These are phyloP conservation scores for Harpagoxenus sublaevis DNA, from an alignment of 2,888 invertebrate genomes.

Conservation along the genomic window DNA sequence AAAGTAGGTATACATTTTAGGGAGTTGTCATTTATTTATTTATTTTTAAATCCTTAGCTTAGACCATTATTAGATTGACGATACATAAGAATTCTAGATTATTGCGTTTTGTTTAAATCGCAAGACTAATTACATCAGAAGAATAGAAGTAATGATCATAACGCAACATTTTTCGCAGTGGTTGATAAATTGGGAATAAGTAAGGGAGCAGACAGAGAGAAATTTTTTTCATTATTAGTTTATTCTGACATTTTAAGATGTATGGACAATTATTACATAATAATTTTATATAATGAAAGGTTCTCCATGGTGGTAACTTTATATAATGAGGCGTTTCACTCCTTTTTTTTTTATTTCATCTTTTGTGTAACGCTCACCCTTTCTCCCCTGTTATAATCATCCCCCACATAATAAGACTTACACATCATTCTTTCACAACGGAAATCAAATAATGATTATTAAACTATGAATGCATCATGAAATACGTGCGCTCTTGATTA, in stretches of 20 bases:
- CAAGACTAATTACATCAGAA: background rate
- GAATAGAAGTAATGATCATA: background rate
- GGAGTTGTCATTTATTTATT: background rate
- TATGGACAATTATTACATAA: slow-evolving; percentile 86
- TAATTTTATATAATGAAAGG: slow-evolving; percentile 85
- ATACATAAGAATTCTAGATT: background rate
- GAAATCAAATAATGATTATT: slow-evolving; percentile 75
- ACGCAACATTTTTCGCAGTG: background rate
- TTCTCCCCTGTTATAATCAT: slow-evolving; percentile 35
- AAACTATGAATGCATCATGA: slow-evolving; percentile 83
- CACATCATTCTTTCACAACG: slow-evolving; percentile 79
- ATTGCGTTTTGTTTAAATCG: background rate
- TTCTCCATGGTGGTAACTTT: slow-evolving; percentile 79
- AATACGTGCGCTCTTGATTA: slow-evolving; percentile 82
- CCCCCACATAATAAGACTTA: slow-evolving; percentile 74
- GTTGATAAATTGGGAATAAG: background rate
- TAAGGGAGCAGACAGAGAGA: background rate
- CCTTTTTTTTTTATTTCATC: slow-evolving; percentile 58
- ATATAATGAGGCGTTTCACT: slow-evolving; percentile 67
- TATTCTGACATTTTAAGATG: slow-evolving; percentile 85
- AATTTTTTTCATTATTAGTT: slow-evolving; percentile 82
- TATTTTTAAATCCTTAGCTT: background rate
- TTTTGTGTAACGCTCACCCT: slow-evolving; percentile 53
- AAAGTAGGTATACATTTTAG: background rate
- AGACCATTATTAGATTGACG: background rate